phyloP scores from a whole-genome alignment of 2,888 invertebrate species.

The Eulithis testata region DNA sequence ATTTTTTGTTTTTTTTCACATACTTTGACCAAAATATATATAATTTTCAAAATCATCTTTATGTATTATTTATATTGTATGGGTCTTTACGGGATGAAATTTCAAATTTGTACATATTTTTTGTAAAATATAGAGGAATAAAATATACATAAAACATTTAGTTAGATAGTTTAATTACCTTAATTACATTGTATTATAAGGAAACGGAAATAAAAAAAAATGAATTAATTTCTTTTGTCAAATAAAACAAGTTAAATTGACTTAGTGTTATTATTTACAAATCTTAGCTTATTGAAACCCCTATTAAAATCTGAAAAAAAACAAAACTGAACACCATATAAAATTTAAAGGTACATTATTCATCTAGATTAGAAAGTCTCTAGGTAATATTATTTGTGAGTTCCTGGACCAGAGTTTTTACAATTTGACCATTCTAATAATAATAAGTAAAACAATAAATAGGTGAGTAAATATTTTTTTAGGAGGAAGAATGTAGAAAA shows the following conservation, averaged over 20 bases:
- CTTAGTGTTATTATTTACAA: conserved; percentile 62
- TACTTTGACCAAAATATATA: conserved; percentile 16
- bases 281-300: not conserved
- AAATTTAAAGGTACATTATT: too few relatives aligned
- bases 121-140: conserved; percentile 80
- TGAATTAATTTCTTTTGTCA: conserved; percentile 84
- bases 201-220: conserved; percentile 80
- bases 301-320: too few relatives aligned
- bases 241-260: conserved; percentile 79
- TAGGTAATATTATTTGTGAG: too few relatives aligned
- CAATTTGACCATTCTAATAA: too few relatives aligned
- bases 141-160: conserved; percentile 73
- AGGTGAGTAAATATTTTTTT: too few relatives aligned
- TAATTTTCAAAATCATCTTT: conserved; percentile 25
- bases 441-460: too few relatives aligned
- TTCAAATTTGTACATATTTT: conserved; percentile 76
- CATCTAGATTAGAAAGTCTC: too few relatives aligned
- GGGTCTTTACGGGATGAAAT: conserved; percentile 77
- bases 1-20: conserved; percentile 24
- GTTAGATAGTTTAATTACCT: conserved; percentile 82
- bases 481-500: too few relatives aligned
- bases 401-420: too few relatives aligned
- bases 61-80: conserved; percentile 46
- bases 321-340: too few relatives aligned
- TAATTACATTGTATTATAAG: conserved; percentile 81